Conservation (phyloP, 2,888 invertebrate species). For the Pristionchus exspectatus region DNA sequence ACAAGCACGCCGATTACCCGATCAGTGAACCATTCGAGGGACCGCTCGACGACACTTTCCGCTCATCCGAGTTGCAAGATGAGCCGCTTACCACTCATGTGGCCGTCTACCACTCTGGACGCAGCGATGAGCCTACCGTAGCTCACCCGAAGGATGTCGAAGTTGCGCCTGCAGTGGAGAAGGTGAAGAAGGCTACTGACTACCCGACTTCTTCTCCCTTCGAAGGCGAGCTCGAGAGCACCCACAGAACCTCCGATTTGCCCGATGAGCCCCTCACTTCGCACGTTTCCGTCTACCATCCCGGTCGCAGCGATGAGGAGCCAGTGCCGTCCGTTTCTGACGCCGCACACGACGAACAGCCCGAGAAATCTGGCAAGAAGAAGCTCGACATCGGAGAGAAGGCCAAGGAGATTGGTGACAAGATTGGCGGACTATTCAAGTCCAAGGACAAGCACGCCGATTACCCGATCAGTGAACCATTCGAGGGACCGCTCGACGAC, state of each 20-base stretch:
- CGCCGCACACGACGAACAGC: neutral
- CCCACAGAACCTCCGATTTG: neutral
- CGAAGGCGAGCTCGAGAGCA: slow-evolving; percentile 21
- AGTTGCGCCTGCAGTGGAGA: neutral
- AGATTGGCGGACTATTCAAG: slow-evolving; percentile 47
- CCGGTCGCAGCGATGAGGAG: slow-evolving; percentile 4
- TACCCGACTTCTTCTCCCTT: neutral
- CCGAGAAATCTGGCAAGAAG: slow-evolving; percentile 47
- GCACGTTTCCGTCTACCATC: slow-evolving; percentile 21
- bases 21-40: slow-evolving; percentile 6
- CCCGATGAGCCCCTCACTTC: neutral
- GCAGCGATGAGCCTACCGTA: neutral
- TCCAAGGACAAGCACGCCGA: slow-evolving; percentile 21
- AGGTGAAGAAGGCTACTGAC: neutral
- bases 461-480: slow-evolving; percentile 12
- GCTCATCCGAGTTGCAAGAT: neutral
- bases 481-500: slow-evolving; percentile 33
- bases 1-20: slow-evolving; percentile 33
- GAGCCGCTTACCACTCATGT: slow-evolving; percentile 11
- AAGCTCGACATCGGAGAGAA: slow-evolving; percentile 38
- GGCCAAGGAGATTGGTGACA: slow-evolving; percentile 29
- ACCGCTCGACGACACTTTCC: neutral
- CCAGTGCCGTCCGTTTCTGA: neutral
- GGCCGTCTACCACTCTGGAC: slow-evolving; percentile 27
- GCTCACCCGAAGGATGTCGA: neutral